Evolutionary conservation across 92 coral and sea anemone genomes (phyloP), one percentile per base, ranked within the genome.

Genomic region (Pocillopora meandrina): DNA sequence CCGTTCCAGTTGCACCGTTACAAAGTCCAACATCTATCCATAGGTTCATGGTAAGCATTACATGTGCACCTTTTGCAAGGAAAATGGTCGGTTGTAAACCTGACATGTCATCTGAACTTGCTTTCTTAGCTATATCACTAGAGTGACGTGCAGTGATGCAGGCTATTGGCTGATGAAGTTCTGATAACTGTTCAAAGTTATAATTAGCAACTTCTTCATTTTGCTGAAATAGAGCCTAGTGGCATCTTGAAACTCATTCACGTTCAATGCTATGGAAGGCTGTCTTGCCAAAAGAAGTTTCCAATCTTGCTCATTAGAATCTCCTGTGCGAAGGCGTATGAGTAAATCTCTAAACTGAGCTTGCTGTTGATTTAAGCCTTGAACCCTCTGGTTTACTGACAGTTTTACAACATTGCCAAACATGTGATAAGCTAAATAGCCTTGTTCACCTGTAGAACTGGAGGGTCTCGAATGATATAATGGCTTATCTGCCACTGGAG

Each of bases 301-400:
- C 89, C 92, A 89, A 65, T 89, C 92, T 65, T 75, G 72, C 59
- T 84, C 65, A 74, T 42, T 88, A 20, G 75, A 89, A 77, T 89
- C 85, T 76, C 92, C 92, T 79, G 87, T 82, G 49, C 90, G 86
- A 47, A 88, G 80, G 20, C 88, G 84, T 70, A 79, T 69, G 49
- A 88, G 87, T 88, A 88, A 72, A 64, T 83, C 83, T 88, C 91
- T 81, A 83, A 88, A 88, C 85, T 77, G 76, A 75, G 55, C 78
- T 88, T 88, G 91, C 36, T 83, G 61, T 76, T 80, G 80, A 56
- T 83, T 74, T 88, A 60, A 49, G 42, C 91, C 91, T 83, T 88
- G 87, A 83, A 82, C 88, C 72, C 91, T 88, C 61, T 88, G 91
- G 83, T 81, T 88, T 82, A 88, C 85, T 62, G 87, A 77, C 74